Percentiles rank a stretch among this genome's conserved stretches.
phyloP scores from a whole-genome alignment of 2,888 invertebrate species.

The Pterobdella sp. region DNA sequence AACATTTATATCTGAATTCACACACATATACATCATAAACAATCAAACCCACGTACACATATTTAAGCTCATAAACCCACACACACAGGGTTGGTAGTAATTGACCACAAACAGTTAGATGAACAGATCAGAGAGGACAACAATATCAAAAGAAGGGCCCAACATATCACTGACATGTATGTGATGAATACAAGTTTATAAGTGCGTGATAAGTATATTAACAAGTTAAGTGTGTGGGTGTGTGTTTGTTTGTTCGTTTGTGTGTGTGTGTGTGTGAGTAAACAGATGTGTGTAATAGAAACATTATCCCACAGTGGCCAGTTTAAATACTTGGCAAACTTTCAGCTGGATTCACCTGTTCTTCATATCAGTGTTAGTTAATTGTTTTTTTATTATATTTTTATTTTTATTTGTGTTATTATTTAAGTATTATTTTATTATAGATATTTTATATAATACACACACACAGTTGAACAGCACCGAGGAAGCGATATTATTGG shows the following conservation, averaged over 20 bases:
- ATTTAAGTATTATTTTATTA: constrained; percentile 2
- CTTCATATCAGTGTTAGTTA: not conserved
- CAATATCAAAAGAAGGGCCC: not conserved
- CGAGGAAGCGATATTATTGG: too few relatives aligned
- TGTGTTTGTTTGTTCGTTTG: too few relatives aligned
- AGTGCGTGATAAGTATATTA: too few relatives aligned
- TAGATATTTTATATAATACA: not conserved
- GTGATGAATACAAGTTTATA: too few relatives aligned
- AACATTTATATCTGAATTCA: not conserved
- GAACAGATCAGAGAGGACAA: not conserved
- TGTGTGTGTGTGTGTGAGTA: too few relatives aligned
- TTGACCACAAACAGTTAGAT: not conserved
- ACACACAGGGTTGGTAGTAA: not conserved
- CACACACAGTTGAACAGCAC: too few relatives aligned
- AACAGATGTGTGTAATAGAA: too few relatives aligned
- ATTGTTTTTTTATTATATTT: not conserved
- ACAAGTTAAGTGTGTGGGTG: too few relatives aligned
- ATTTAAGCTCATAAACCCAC: not conserved
- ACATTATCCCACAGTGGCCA: too few relatives aligned
- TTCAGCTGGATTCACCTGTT: not conserved
- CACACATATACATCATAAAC: not conserved
- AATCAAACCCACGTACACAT: not conserved
- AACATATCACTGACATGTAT: constrained; percentile 10
- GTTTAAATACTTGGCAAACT: not conserved
- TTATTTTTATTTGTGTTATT: too few relatives aligned